Percentiles rank a stretch among this genome's conserved stretches.
These are phyloP conservation scores for Diorhabda carinulata DNA, from an alignment of 1,140 invertebrate genomes.

Conservation along the genomic window DNA sequence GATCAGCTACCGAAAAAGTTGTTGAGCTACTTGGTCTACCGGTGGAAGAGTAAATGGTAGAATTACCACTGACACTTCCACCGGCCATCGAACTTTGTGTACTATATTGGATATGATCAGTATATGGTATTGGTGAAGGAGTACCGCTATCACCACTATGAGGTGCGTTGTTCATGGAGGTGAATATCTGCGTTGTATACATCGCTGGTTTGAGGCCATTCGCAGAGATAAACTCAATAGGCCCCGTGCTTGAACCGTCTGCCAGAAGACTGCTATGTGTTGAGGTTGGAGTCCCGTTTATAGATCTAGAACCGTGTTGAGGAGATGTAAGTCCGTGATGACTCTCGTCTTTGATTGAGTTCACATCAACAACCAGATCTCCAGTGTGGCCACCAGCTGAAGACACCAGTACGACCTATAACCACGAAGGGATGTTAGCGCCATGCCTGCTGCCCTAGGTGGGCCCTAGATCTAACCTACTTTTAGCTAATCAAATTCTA, in stretches of 20 bases:
- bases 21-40: constrained; percentile 39
- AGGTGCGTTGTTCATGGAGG: constrained; percentile 42
- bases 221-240: constrained; percentile 54
- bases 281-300: constrained; percentile 52
- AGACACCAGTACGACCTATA: constrained; percentile 49
- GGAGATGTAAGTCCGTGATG: constrained; percentile 47
- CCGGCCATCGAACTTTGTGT: constrained; percentile 50
- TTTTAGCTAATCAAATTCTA: constrained; percentile 15
- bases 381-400: constrained; percentile 39
- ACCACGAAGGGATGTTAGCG: constrained; percentile 30
- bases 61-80: constrained; percentile 29
- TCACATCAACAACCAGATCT: constrained; percentile 52
- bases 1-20: constrained; percentile 48
- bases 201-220: constrained; percentile 52
- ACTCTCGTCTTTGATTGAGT: constrained; percentile 51
- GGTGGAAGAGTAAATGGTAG: constrained; percentile 34
- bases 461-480: constrained; percentile 36
- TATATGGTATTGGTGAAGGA: constrained; percentile 57
- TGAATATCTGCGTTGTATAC: constrained; percentile 51
- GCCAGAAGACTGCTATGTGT: constrained; percentile 50
- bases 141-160: constrained; percentile 47
- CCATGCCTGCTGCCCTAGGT: constrained; percentile 31
- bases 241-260: constrained; percentile 45
- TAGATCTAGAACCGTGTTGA: constrained; percentile 50
- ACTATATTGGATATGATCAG: constrained; percentile 51